Base-by-base conservation (phyloP, 2,888 invertebrate genomes). In the Salticus scenicus region DNA sequence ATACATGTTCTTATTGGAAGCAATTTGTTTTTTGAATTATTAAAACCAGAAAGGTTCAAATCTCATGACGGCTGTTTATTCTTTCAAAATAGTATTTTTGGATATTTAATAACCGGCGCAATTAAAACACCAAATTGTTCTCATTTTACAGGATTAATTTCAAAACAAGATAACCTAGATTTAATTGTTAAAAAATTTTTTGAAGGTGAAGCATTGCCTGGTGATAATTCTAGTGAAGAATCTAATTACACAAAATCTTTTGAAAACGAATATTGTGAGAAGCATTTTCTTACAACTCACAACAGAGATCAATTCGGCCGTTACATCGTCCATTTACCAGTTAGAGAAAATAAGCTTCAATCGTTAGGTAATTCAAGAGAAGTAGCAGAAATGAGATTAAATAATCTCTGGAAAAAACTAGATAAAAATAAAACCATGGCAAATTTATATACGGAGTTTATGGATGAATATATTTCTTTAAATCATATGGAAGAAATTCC, bases 401-500 rank as follows among this genome's bases (percentile, higher is more conserved):
- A 37, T 12, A 8, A 5, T 5, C 17, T 47, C 2, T 47, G 14
- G 42, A 37, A 37, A 7, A 37, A 37, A 47, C 42, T 47, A 7
- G 42, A 17, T 14, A 17, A 47, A 47, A 10, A 10, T 2, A 17
- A 47, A 17, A 47, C 17, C 2, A 10, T 17, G 42, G 17, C 10
- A 2, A 10, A 2, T 47, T 47, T 47, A 17, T 47, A 47, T 17
- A 47, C 1, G 17, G 42, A 5, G 2, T 47, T 47, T 47, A 17
- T 47, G 17, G 17, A 47, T 2, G 42, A 47, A 47, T 47, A 47
- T 47, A 12, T 37, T 37, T 10, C 10, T 37, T 37, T 37, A 10
- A 20, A 31, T 27, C 63, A 74, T 14, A 74, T 74, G 64, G 28
- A 74, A 41, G 37, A 28, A 33, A 24, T 72, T n/a, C 0, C 20